Evolutionary conservation across 2,113 vertebrate species (phyloP).

Genomic region (Tachysurus vachellii): DNA sequence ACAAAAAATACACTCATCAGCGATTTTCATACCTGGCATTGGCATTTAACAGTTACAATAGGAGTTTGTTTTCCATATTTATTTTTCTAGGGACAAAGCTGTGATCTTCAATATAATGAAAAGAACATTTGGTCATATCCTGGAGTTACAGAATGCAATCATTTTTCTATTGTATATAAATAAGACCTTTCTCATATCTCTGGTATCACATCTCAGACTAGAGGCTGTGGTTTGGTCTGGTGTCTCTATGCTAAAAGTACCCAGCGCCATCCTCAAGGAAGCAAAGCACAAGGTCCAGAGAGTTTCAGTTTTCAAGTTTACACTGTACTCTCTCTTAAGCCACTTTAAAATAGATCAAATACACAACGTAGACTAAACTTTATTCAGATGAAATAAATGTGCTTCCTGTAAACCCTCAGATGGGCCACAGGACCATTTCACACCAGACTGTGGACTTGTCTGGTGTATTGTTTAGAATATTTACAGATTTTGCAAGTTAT

Average conservation of each 20-base stretch:
- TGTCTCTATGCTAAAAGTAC: not conserved
- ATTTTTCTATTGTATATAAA: not conserved
- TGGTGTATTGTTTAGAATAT: not conserved
- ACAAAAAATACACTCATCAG: not conserved
- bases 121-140: conserved; percentile 23
- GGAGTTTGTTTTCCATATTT: not conserved
- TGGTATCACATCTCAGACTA: conserved; percentile 12
- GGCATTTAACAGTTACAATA: not conserved
- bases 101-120: not conserved
- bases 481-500: not conserved
- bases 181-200: not conserved
- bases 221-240: conserved; percentile 11
- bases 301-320: not conserved
- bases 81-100: not conserved
- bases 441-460: not conserved
- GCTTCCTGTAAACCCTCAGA: not conserved
- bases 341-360: not conserved
- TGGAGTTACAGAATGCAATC: not conserved
- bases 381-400: not conserved
- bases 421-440: not conserved
- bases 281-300: not conserved
- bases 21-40: not conserved
- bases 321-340: no score
- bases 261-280: not conserved
- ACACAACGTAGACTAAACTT: not conserved